Conservation (phyloP, 2,797 vertebrate species). For the Myiothlypis chrysogaster region DNA sequence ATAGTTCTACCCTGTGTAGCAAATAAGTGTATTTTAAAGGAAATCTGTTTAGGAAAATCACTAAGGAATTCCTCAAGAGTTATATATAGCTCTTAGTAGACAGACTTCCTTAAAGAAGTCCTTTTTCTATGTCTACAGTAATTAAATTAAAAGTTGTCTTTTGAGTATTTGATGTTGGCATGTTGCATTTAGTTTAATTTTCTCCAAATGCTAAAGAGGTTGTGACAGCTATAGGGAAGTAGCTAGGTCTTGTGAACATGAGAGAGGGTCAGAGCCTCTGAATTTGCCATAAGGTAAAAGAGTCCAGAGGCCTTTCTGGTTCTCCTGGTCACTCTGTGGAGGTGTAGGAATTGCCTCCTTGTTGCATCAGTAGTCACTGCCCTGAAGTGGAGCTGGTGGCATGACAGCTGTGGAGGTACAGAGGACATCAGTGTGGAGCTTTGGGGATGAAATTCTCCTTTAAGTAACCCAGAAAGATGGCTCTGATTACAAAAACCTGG, state of each 20-base stretch:
- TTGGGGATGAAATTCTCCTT: neutral
- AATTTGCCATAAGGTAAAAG: neutral
- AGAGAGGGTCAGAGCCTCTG: neutral
- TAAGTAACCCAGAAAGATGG: neutral
- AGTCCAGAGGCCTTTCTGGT: neutral
- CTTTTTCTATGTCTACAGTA: conserved; percentile 49
- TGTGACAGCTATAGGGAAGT: conserved; percentile 14
- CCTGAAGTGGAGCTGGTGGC: neutral
- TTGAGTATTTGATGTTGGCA: conserved; percentile 57
- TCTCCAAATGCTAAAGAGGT: conserved; percentile 60
- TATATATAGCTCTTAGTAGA: conserved; percentile 57
- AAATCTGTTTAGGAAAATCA: conserved; percentile 60
- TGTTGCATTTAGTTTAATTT: conserved; percentile 58
- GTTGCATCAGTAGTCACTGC: neutral
- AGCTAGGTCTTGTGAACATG: neutral
- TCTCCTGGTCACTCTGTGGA: neutral
- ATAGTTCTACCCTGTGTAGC: conserved; percentile 1
- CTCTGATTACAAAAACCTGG: neutral
- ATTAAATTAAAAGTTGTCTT: conserved; percentile 61
- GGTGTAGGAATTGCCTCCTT: neutral
- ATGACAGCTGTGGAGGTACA: neutral
- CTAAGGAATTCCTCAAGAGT: conserved; percentile 58
- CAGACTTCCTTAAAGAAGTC: conserved; percentile 48
- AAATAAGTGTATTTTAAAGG: conserved; percentile 54
- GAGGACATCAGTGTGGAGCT: neutral